Base-by-base conservation (phyloP, 2,113 vertebrate genomes). In the Oreotrochilus melanogaster region DNA sequence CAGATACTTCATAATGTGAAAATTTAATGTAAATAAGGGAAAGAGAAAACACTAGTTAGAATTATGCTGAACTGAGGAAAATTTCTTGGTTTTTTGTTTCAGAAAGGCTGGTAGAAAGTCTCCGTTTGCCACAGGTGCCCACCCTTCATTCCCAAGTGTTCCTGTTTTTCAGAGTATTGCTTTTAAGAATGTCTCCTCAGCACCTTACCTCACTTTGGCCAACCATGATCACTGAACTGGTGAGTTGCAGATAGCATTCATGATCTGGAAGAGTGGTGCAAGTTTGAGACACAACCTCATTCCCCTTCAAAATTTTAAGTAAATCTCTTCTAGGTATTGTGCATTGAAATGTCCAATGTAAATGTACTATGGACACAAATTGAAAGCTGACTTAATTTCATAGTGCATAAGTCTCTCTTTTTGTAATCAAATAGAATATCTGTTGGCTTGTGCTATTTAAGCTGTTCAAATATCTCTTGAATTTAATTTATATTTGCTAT, bases 81-180 rank as follows among this genome's bases (percentile, higher is more conserved):
- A 3, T 14, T 93, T 93, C 24, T 90, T 90, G 75, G 16, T 3
- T 97, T 96, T 97, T 93, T 81, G 79, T 98, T 98, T 93, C 98
- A 99, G 99, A 99, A 98, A 99, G 99, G 91, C 97, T 99, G 96
- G 99, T 99, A 84, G 99, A 99, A 98, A 99, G 99, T 96, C 98
- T 99, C 62, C 99, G 99, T 94, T 98, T 99, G 96, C 99, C 99
- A 73, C 99, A 99, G 97, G 99, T 99, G 96, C 99, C 99, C 94
- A 99, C 99, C 76, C 99, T 99, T 92, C 99, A 99, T 60, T 99
- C 99, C 91, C 99, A 99, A 98, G 99, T 99, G 96, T 99, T 99
- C 98, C 98, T 99, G 96, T 99, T 99, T 98, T 99, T 99, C 97
- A 98, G 99, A 97, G 99, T 99, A 53, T 97, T 99, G 95, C 98